phyloP scores from a whole-genome alignment of 1,140 invertebrate species.

The Melipona quadrifasciata region DNA sequence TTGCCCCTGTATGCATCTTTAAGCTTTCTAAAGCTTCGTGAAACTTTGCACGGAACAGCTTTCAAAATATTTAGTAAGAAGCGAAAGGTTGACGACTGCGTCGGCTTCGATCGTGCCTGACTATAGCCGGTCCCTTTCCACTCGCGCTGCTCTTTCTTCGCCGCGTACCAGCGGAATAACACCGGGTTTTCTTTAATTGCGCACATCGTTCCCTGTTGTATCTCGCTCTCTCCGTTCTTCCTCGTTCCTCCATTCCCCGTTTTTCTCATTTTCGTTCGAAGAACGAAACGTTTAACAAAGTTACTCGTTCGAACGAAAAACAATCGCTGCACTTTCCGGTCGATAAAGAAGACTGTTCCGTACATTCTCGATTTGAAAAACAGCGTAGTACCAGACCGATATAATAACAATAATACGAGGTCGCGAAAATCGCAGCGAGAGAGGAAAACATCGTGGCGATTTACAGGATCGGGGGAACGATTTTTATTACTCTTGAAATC shows the following conservation, averaged over 20 bases:
- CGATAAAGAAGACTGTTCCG: accelerated
- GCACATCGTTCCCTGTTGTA: not conserved
- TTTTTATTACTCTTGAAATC: slow-evolving; percentile 37
- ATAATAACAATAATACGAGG: not conserved
- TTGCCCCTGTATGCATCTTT: not conserved
- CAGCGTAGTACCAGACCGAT: too few species aligned
- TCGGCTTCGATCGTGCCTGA: not conserved
- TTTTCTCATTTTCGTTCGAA: not conserved
- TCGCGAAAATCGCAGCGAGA: not conserved
- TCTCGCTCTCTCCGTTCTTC: too few species aligned
- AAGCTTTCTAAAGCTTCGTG: not conserved
- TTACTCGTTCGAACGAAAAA: not conserved
- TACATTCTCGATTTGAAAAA: not conserved
- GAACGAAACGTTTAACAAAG: not conserved
- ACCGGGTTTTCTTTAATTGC: not conserved
- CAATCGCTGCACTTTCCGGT: not conserved
- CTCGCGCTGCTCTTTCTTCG: not conserved
- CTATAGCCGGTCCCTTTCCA: not conserved
- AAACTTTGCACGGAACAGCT: not conserved
- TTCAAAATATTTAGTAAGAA: not conserved
- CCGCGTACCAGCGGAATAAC: too few species aligned
- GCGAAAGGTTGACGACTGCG: too few species aligned
- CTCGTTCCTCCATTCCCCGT: too few species aligned
- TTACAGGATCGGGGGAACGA: not conserved
- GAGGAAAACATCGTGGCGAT: not conserved